These are phyloP conservation scores for Acrobasis repandana DNA, from an alignment of 2,888 invertebrate genomes.

Conservation along the genomic window DNA sequence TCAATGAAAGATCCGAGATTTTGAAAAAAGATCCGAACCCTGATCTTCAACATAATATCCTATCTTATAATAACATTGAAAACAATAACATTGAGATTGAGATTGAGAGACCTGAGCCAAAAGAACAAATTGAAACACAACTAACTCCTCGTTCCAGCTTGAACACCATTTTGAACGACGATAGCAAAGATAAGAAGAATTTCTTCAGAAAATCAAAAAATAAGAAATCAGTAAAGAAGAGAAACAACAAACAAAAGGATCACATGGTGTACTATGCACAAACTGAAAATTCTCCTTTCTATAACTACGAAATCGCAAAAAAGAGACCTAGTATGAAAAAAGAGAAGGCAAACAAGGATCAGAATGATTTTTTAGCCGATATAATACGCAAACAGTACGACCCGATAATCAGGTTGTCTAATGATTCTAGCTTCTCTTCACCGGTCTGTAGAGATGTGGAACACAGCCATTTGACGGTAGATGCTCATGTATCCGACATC, in stretches of 20 bases:
- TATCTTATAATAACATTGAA: not conserved
- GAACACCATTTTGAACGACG: not conserved
- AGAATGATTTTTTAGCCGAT: constrained; percentile 45
- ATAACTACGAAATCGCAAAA: constrained; percentile 24
- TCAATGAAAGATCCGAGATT: no score
- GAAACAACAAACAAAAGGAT: constrained; percentile 35
- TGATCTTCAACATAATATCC: not conserved
- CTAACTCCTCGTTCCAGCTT: not conserved
- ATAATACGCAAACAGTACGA: constrained; percentile 58
- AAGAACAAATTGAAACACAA: not conserved
- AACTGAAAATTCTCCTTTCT: constrained; percentile 42
- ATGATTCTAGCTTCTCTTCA: constrained; percentile 55
- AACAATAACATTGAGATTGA: not conserved
- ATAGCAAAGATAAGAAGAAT: constrained; percentile 26
- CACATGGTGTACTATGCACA: constrained; percentile 56
- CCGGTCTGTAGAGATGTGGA: constrained; percentile 59
- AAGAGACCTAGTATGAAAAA: constrained; percentile 27
- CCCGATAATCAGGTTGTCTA: constrained; percentile 45
- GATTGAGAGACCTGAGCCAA: no score
- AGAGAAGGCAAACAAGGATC: constrained; percentile 14
- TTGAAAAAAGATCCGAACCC: not conserved
- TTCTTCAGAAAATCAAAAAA: constrained; percentile 39
- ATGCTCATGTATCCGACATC: constrained; percentile 47
- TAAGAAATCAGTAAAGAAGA: constrained; percentile 37
- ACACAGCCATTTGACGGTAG: constrained; percentile 10